A percentile compares a stretch with the other conserved stretches of the same genome.
phyloP scores from a whole-genome alignment of 2,888 invertebrate genomes.

The Melanargia galathea region DNA sequence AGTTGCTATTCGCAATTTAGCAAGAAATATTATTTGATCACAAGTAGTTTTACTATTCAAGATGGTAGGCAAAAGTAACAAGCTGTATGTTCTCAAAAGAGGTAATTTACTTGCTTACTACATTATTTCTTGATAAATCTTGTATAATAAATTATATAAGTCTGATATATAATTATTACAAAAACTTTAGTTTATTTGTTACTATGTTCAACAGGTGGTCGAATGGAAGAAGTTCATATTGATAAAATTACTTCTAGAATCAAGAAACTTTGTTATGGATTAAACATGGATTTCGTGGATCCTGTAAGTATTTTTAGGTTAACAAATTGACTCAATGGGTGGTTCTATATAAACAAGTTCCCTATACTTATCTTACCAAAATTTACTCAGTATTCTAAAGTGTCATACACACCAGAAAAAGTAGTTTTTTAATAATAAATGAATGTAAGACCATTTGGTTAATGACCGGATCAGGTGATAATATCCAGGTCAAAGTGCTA shows the following conservation, averaged over 20 bases:
- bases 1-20: no score
- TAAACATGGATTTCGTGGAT: constrained; percentile 98
- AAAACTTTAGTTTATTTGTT: background rate
- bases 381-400: no score
- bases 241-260: constrained; percentile 99
- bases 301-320: constrained; percentile 85
- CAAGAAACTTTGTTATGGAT: constrained; percentile 96
- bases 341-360: no score
- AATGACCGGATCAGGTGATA: no score
- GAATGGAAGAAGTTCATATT: constrained; percentile 95
- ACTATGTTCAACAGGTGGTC: constrained; percentile 85
- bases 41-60: background rate
- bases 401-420: no score
- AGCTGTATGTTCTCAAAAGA: constrained; percentile 77
- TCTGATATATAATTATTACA: no score
- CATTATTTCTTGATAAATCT: background rate
- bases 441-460: no score
- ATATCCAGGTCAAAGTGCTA: no score
- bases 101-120: constrained; percentile 51
- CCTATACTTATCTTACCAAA: no score
- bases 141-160: no score
- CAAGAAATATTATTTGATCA: background rate
- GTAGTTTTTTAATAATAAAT: no score
- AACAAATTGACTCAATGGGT: background rate
- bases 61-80: constrained; percentile 74